Evolutionary conservation across 2,797 vertebrate genomes (phyloP).

Genomic region (Taenioides sp.): DNA sequence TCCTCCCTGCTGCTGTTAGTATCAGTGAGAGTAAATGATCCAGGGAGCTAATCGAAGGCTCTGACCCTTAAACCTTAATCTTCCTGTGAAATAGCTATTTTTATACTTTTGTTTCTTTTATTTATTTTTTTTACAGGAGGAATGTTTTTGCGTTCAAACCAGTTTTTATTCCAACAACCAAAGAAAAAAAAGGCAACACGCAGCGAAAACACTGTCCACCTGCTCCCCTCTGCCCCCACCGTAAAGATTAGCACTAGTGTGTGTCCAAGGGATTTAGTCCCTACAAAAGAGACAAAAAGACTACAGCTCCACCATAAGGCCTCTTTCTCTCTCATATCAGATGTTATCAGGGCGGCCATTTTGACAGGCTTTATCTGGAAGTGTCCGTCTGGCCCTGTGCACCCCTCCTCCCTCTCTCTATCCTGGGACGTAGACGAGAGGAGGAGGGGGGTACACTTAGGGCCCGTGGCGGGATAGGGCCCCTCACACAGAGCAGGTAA

Average conservation of each 20-base stretch:
- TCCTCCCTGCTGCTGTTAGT: conserved; percentile 44
- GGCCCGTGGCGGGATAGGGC: conserved; percentile 20
- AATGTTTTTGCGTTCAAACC: conserved; percentile 50
- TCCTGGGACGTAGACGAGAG: conserved; percentile 23
- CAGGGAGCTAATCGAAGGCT: conserved; percentile 77
- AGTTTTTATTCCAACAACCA: conserved; percentile 48
- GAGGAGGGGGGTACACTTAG: neutral
- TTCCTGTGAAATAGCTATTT: conserved; percentile 39
- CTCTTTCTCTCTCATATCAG: conserved; percentile 71
- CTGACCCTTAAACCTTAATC: conserved; percentile 73
- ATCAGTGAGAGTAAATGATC: conserved; percentile 65
- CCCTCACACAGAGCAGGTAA: conserved; percentile 72
- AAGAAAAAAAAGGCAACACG: conserved; percentile 46
- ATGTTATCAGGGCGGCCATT: conserved; percentile 68
- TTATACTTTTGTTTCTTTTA: conserved; percentile 5
- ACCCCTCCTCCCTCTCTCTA: conserved; percentile 7
- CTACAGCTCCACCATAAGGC: conserved; percentile 65
- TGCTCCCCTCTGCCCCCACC: conserved; percentile 59
- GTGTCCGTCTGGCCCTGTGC: conserved; percentile 44
- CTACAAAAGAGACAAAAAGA: conserved; percentile 68
- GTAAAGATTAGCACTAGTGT: conserved; percentile 57
- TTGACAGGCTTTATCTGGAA: conserved; percentile 74
- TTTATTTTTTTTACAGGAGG: conserved; percentile 16
- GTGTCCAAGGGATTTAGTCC: conserved; percentile 55
- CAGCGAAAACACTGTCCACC: conserved; percentile 51